Conservation (phyloP, 2,797 vertebrate species). For the Ceyx erithaca region DNA sequence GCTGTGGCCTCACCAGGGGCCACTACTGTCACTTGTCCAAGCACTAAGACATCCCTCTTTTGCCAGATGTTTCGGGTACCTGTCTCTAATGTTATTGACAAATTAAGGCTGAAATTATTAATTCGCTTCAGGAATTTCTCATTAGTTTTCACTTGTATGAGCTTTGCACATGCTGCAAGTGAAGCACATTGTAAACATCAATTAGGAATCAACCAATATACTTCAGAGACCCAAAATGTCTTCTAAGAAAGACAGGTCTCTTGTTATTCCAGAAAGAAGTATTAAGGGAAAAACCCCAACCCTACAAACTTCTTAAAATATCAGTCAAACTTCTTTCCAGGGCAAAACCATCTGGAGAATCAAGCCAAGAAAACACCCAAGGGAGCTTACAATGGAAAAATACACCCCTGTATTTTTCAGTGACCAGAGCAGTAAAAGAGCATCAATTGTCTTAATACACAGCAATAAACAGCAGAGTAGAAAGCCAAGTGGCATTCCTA, state of each 20-base stretch:
- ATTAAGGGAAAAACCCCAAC: background rate
- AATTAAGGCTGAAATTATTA: background rate
- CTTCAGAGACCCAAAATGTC: background rate
- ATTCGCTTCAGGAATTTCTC: background rate
- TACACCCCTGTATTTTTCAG: background rate
- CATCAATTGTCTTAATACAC: background rate
- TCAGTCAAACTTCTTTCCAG: background rate
- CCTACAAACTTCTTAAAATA: background rate
- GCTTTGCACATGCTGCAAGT: background rate
- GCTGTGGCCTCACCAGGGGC: too few species aligned
- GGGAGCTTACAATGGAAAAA: background rate
- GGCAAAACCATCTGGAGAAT: background rate
- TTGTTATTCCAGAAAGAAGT: background rate
- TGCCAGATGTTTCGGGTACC: background rate
- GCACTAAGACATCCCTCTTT: background rate
- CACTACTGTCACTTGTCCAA: background rate
- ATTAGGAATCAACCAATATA: background rate
- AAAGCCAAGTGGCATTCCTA: background rate
- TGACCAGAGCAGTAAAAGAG: background rate
- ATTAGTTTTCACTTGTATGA: background rate
- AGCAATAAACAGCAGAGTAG: background rate
- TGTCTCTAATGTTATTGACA: background rate
- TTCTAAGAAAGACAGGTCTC: background rate
- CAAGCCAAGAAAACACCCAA: background rate
- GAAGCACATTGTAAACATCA: background rate